Base-by-base conservation (phyloP, 2,797 vertebrate species). In the Nannoperca australis region DNA sequence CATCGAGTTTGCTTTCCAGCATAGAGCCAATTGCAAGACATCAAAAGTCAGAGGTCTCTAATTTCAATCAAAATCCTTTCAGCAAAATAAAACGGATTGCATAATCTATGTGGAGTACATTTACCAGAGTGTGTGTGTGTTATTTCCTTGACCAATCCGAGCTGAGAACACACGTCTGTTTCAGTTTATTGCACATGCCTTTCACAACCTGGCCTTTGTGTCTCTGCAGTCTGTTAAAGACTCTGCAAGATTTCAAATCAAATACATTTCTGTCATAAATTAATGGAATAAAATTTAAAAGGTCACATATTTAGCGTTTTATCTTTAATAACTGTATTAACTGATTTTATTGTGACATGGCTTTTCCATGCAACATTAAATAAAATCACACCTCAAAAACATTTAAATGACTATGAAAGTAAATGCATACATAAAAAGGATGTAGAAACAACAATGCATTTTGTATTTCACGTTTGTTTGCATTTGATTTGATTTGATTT, bases 1-100 rank as follows among this genome's bases (percentile, higher is more conserved):
- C 34, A 12, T 6, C 24, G 20, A 78, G 42, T 72, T 73, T 50
- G 47, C 22, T 63, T 68, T 70, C 14, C 47, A 67, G 45, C 45
- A 53, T 54, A 45, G 50, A 69, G 36, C 60, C 51, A 59, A 73
- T 68, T 79, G 51, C 32, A 44, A 76, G 53, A 14, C 38, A 42
- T 50, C 5, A 3, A 12, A 1, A 67, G 68, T 68, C 68, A 72
- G 65, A 82, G 53, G 66, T 79, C 14, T 40, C 64, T 32, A 10
- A 67, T 81, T 78, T 75, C 59, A 72, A 55, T 77, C 40, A 24
- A 34, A 76, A 54, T 42, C 8, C 20, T 63, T 24, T 50, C 0
- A 44, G 59, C 34, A 53, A 70, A 78, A 79, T 56, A 69, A 55
- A 27, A 54, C 27, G 7, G 22, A 64, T 27, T 24, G 27, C 20